Base-by-base conservation (phyloP, 2,113 vertebrate species). In the Butastur rufipennis region DNA sequence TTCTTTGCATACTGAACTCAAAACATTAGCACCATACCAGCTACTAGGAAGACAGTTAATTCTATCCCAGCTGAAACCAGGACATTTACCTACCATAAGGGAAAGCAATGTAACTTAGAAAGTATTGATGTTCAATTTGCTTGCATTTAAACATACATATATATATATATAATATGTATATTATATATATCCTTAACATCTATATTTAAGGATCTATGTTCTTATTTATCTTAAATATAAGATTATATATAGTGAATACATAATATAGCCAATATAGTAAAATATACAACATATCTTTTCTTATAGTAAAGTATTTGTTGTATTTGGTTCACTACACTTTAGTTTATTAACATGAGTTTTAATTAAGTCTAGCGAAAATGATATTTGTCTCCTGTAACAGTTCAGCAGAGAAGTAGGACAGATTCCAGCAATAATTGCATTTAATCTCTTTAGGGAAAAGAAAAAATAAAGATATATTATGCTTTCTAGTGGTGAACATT, bases 271-370 rank as follows among this genome's bases (percentile, higher is more conserved):
- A 88, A 53, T 75, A 75, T 34, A 94, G 25, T 71, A 88, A 93
- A 95, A 62, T n/a, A 66, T 3, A 2, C 9, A 68, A 9, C 2
- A 3, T 62, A 66, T 38, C 16, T 73, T 84, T 87, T 59, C 65
- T 72, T 59, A 65, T 18, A 92, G 36, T 71, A 91, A 97, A 93
- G 63, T 65, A 71, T 16, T 90, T 62, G 32, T 42, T 90, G 27
- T 87, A 48, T 94, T 92, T 92, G 29, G 45, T 87, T 96, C 47
- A 34, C 25, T 89, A 42, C 43, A 26, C 62, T 92, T 43, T 27
- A 84, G n/a, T 73, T 97, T 93, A 95, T 95, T 97, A 96, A 93
- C 40, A 43, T 27, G 48, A 81, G 16, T 92, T 97, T 98, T 98
- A 98, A 97, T 96, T 95, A 97, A 97, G 85, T 94, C 70, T 42